These are phyloP conservation scores for Acanthopleura granulata DNA, from an alignment of 2,888 invertebrate species.

Conservation along the genomic window DNA sequence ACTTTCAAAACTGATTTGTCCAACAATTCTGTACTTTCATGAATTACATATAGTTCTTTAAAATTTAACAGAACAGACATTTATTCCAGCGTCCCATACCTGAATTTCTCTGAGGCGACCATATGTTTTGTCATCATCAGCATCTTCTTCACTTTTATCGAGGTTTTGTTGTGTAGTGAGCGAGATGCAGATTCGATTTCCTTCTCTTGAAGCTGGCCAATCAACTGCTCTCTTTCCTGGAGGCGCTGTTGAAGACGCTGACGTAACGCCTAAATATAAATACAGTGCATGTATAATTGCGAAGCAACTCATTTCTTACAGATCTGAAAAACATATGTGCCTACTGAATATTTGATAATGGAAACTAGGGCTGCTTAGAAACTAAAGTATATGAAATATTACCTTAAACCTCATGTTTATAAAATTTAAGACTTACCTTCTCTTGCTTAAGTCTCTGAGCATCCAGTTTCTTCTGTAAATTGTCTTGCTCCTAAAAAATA, in stretches of 20 bases:
- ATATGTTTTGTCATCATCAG: slow-evolving; percentile 61
- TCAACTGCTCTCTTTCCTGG: slow-evolving; percentile 50
- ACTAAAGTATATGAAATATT: no score
- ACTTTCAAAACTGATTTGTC: no score
- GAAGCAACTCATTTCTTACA: no score
- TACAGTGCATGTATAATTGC: no score
- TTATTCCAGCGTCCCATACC: slow-evolving; percentile 33
- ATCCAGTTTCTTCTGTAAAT: slow-evolving; percentile 56
- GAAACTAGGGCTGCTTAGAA: no score
- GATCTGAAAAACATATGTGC: no score
- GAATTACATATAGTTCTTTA: no score
- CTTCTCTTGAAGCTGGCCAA: slow-evolving; percentile 50
- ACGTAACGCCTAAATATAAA: slow-evolving; percentile 43
- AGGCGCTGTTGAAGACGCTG: slow-evolving; percentile 51
- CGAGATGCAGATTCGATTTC: slow-evolving; percentile 43
- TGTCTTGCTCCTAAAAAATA: slow-evolving; percentile 55
- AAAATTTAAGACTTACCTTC: slow-evolving; percentile 41
- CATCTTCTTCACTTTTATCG: slow-evolving; percentile 55
- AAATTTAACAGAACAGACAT: no score
- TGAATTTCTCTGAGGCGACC: slow-evolving; percentile 63
- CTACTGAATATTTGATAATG: no score
- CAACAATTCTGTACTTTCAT: no score
- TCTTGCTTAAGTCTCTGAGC: slow-evolving; percentile 58
- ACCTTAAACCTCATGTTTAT: no score
- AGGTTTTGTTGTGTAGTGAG: slow-evolving; percentile 45